A percentile compares a stretch with the other conserved stretches of the same genome.
Evolutionary conservation across 2,113 vertebrate species (phyloP).

Genomic region (Plotosus lineatus): DNA sequence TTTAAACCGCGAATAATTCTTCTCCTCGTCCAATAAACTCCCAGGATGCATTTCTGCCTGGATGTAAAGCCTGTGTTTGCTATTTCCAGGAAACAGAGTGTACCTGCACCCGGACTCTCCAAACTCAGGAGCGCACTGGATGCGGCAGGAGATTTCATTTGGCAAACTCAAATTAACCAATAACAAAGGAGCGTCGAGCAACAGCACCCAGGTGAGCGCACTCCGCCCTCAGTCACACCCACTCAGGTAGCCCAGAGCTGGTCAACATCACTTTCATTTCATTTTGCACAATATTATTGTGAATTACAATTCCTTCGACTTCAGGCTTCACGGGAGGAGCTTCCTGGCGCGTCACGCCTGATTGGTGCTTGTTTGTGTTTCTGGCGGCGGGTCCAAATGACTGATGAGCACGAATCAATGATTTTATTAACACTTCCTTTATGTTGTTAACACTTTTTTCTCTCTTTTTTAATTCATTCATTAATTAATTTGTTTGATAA

Average conservation of each 20-base stretch:
- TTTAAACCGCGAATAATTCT: background rate
- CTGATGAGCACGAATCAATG: background rate
- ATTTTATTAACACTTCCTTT: too few species aligned
- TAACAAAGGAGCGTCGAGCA: constrained; percentile 98
- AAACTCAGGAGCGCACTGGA: constrained; percentile 98
- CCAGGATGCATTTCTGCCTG: background rate
- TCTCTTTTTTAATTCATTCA: background rate
- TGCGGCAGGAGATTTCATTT: constrained; percentile 98
- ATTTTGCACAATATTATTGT: background rate
- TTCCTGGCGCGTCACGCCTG: background rate
- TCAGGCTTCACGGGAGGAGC: background rate
- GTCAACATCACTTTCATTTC: background rate
- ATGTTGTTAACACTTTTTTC: constrained; percentile 4
- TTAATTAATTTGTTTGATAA: too few species aligned
- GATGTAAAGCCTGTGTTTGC: too few species aligned
- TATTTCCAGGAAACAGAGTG: constrained; percentile 86
- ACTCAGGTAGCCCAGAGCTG: too few species aligned
- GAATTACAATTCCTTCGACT: background rate
- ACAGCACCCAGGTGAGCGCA: constrained; percentile 91
- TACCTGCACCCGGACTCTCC: constrained; percentile 99
- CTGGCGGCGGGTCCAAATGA: constrained; percentile 11
- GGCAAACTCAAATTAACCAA: constrained; percentile 98
- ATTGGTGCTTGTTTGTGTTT: constrained; percentile 17
- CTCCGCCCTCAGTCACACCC: too few species aligned
- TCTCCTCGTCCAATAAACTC: background rate